Evolutionary conservation across 2,888 invertebrate species (phyloP).

Genomic region (Tholera decimalis): DNA sequence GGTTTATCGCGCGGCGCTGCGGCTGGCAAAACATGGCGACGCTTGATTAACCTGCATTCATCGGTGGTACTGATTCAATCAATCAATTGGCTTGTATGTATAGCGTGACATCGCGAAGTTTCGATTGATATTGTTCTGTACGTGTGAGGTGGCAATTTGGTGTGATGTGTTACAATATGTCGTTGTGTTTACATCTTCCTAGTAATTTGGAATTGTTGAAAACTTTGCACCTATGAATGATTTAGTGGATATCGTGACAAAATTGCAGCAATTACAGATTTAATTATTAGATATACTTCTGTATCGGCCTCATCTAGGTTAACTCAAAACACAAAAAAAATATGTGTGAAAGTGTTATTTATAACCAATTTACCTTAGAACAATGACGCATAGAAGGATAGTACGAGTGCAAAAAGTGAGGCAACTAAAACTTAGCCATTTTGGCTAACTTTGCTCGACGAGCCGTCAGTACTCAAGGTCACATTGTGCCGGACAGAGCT

Average conservation of each 20-base stretch:
- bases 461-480: too few species aligned
- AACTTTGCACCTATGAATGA: neutral
- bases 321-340: too few species aligned
- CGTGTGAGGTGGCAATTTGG: slow-evolving; percentile 24
- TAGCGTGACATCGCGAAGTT: slow-evolving; percentile 23
- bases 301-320: too few species aligned
- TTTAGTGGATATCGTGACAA: neutral
- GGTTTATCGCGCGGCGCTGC: slow-evolving; percentile 71
- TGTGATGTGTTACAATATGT: slow-evolving; percentile 15
- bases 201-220: neutral
- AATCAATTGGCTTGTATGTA: slow-evolving; percentile 63
- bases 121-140: slow-evolving; percentile 38
- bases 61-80: slow-evolving; percentile 73
- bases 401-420: too few species aligned
- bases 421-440: too few species aligned
- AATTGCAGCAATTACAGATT: too few species aligned
- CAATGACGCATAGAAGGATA: too few species aligned
- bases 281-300: too few species aligned
- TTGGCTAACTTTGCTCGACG: too few species aligned
- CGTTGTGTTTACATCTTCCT: slow-evolving; percentile 22
- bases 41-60: slow-evolving; percentile 77
- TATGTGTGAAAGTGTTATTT: too few species aligned
- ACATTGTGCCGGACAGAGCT: too few species aligned
- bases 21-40: slow-evolving; percentile 82
- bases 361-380: too few species aligned